A percentile compares a stretch with the other conserved stretches of the same genome.
These are phyloP conservation scores for Hyperoodon ampullatus DNA, from an alignment of 2,113 vertebrate genomes.

Conservation along the genomic window DNA sequence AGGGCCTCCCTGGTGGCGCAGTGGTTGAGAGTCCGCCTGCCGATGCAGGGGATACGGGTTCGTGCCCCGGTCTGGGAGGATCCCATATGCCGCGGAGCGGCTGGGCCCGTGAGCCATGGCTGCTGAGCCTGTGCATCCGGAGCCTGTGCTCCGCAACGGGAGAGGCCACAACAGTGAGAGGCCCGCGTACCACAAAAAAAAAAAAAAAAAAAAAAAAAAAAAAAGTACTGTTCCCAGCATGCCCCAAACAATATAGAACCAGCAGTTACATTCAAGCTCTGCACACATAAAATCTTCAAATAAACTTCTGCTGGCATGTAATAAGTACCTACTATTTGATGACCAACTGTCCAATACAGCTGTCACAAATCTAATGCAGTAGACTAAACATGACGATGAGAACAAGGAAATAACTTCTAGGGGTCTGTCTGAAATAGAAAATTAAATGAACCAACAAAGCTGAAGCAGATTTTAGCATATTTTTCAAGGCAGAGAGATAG, in stretches of 20 bases:
- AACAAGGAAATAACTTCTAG: background rate
- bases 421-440: background rate
- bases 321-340: background rate
- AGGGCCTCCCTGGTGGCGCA: too few species aligned
- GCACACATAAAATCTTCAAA: background rate
- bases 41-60: too few species aligned
- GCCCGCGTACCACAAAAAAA: too few species aligned
- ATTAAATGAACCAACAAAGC: background rate
- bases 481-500: background rate
- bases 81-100: too few species aligned
- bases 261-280: background rate
- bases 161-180: too few species aligned
- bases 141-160: too few species aligned
- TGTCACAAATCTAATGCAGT: background rate
- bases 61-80: too few species aligned
- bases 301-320: background rate
- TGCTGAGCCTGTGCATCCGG: too few species aligned
- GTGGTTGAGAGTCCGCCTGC: too few species aligned
- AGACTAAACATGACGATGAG: background rate
- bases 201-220: too few species aligned
- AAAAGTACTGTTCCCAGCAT: background rate
- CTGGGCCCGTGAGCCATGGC: too few species aligned
- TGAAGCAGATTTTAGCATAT: background rate
- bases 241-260: background rate
- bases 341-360: background rate